Conservation (phyloP, 30 jellyfish, hydroid and myxozoan species). For the Aurelia sp. region DNA sequence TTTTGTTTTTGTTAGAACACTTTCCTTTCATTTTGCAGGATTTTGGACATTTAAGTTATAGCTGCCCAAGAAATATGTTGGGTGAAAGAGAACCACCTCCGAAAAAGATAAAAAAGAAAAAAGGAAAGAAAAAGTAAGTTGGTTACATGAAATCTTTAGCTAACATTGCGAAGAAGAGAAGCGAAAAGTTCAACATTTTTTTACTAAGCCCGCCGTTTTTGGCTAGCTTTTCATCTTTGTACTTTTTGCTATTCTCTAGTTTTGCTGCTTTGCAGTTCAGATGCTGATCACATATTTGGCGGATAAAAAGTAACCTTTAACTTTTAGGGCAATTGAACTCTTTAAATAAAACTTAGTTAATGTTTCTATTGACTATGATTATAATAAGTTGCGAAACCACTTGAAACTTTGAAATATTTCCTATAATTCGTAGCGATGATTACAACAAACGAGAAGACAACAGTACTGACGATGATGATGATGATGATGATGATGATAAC, state of each 20-base stretch:
- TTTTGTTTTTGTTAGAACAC: background rate
- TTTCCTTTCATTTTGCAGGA: conserved; percentile 46
- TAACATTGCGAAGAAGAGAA: too few species aligned
- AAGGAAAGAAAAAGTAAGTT: conserved; percentile 53
- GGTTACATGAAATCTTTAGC: background rate
- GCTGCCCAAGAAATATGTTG: conserved; percentile 92
- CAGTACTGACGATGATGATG: conserved; percentile 45
- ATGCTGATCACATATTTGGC: too few species aligned
- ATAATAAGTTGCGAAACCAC: background rate
- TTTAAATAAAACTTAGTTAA: too few species aligned
- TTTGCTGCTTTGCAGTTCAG: too few species aligned
- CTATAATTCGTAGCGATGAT: background rate
- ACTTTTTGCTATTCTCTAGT: too few species aligned
- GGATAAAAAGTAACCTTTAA: too few species aligned
- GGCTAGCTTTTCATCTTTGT: too few species aligned
- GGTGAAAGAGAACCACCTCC: conserved; percentile 99
- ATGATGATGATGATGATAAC: conserved; percentile 71
- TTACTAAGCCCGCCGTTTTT: too few species aligned
- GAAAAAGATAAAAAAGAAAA: conserved; percentile 82
- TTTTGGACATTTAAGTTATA: conserved; percentile 89
- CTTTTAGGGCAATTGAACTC: too few species aligned
- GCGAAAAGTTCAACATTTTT: too few species aligned
- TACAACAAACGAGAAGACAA: conserved; percentile 32
- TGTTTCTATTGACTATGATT: too few species aligned
- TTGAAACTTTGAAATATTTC: background rate